phyloP scores from a whole-genome alignment of 2,888 invertebrate genomes.

The Agrochola circellaris region DNA sequence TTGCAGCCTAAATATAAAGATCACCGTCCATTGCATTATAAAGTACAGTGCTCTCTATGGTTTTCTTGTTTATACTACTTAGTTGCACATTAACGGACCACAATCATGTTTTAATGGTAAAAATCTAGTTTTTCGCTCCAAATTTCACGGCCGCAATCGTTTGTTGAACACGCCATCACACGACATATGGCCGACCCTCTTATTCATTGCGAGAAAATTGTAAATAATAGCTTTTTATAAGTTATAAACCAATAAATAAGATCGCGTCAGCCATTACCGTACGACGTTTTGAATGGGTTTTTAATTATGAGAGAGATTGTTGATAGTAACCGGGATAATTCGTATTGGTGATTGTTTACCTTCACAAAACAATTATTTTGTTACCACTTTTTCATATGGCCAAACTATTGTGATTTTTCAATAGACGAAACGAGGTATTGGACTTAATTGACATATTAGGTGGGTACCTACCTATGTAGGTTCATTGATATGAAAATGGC shows the following conservation, averaged over 20 bases:
- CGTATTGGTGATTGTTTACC: neutral
- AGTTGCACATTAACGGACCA: slow-evolving; percentile 61
- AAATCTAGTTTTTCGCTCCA: slow-evolving; percentile 82
- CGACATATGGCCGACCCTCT: slow-evolving; percentile 65
- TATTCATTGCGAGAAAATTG: slow-evolving; percentile 65
- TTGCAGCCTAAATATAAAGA: slow-evolving; percentile 11
- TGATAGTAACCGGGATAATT: slow-evolving; percentile 29
- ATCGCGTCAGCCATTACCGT: slow-evolving; percentile 26
- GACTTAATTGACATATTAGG: neutral
- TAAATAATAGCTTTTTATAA: slow-evolving; percentile 55
- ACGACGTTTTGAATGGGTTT: slow-evolving; percentile 26
- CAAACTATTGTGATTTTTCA: neutral
- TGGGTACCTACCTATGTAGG: neutral
- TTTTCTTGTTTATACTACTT: slow-evolving; percentile 50
- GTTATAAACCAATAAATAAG: slow-evolving; percentile 44
- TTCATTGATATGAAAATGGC: neutral
- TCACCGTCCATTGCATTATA: slow-evolving; percentile 10
- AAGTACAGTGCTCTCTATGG: slow-evolving; percentile 31
- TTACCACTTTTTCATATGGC: neutral
- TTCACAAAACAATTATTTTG: neutral
- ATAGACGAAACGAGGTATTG: neutral
- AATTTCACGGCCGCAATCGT: slow-evolving; percentile 81
- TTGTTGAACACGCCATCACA: slow-evolving; percentile 55
- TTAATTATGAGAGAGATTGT: slow-evolving; percentile 35
- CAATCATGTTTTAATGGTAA: slow-evolving; percentile 71